Evolutionary conservation across 2,888 invertebrate genomes (phyloP).

Genomic region (Cataglyphis livida): DNA sequence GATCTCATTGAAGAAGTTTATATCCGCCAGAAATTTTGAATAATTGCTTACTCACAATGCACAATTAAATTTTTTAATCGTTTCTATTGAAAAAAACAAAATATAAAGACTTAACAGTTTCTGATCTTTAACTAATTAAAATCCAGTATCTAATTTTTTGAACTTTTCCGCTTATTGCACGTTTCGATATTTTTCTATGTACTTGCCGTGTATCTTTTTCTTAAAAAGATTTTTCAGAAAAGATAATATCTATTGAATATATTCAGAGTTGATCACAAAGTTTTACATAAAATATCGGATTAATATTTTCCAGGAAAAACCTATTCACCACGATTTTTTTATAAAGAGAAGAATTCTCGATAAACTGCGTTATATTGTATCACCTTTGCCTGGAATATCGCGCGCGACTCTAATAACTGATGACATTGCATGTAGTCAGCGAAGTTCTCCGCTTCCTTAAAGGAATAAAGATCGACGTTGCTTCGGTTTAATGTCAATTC

Average conservation of each 20-base stretch:
- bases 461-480: conserved; percentile 52
- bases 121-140: too few relatives aligned
- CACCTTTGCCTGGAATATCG: conserved; percentile 23
- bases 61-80: too few relatives aligned
- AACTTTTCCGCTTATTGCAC: background rate
- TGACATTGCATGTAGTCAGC: conserved; percentile 31
- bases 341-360: conserved; percentile 21
- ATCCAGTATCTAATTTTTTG: too few relatives aligned
- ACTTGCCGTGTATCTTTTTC: background rate
- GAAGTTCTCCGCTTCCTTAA: conserved; percentile 19
- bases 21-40: too few relatives aligned
- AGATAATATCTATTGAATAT: background rate
- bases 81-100: too few relatives aligned
- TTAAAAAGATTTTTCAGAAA: background rate
- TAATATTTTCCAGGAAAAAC: conserved; percentile 11
- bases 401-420: conserved; percentile 27
- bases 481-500: conserved; percentile 67
- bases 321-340: background rate
- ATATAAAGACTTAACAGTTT: too few relatives aligned
- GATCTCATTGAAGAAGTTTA: too few relatives aligned
- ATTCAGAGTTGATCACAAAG: background rate
- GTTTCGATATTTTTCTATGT: background rate
- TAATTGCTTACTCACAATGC: too few relatives aligned
- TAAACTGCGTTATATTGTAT: conserved; percentile 34
- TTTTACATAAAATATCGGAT: background rate